phyloP scores from a whole-genome alignment of 2,113 vertebrate genomes.

The Albula glossodonta region DNA sequence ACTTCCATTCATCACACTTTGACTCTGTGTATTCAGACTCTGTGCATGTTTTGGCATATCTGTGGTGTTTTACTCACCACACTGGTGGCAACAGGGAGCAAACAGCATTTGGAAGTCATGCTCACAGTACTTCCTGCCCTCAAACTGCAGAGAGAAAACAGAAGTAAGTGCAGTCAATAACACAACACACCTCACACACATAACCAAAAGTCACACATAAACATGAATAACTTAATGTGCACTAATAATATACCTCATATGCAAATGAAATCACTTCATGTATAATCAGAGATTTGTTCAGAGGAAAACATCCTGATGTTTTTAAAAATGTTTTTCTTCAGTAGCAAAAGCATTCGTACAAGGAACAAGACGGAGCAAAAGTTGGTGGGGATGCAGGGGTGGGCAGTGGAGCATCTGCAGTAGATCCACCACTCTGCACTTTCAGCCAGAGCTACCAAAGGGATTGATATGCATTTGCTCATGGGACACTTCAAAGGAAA shows the following conservation, averaged over 20 bases:
- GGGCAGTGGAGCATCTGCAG: neutral
- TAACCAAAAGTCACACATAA: neutral
- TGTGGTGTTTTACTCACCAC: conserved; percentile 78
- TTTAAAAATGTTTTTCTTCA: neutral
- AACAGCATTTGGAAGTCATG: conserved; percentile 99
- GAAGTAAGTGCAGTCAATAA: neutral
- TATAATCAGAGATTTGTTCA: neutral
- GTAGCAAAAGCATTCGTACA: neutral
- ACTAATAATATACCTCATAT: neutral
- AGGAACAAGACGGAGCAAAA: neutral
- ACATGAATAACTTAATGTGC: neutral
- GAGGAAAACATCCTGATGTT: neutral
- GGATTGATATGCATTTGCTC: neutral
- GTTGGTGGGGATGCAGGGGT: neutral
- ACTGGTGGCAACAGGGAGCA: conserved; percentile 95
- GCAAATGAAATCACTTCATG: neutral
- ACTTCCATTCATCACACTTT: too few species aligned
- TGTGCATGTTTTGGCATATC: too few species aligned
- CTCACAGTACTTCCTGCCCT: conserved; percentile 97
- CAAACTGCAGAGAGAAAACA: conserved; percentile 80
- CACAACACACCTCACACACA: neutral
- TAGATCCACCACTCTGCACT: neutral
- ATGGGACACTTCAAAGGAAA: conserved; percentile 18
- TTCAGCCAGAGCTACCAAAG: neutral
- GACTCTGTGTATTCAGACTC: too few species aligned